phyloP scores from a whole-genome alignment of 2,113 vertebrate species.

The Hipposideros armiger region DNA sequence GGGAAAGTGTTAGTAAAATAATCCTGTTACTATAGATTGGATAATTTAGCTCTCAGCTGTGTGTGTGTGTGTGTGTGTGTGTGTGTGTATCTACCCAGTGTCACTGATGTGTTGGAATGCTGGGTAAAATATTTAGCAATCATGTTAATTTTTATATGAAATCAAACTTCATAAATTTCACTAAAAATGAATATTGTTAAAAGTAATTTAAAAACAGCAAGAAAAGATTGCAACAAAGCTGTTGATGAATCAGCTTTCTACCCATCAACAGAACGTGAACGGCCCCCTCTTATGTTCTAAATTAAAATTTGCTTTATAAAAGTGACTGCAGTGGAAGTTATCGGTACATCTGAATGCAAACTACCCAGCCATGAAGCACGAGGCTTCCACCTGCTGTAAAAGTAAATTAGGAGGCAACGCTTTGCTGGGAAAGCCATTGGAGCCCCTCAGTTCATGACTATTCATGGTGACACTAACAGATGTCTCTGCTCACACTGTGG shows the following conservation, averaged over 20 bases:
- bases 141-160: conserved; percentile 24
- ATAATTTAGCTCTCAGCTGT: neutral
- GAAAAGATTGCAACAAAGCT: conserved; percentile 54
- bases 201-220: conserved; percentile 34
- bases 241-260: conserved; percentile 73
- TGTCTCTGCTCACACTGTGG: conserved; percentile 82
- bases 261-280: conserved; percentile 76
- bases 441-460: conserved; percentile 84
- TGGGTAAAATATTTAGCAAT: conserved; percentile 15
- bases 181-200: neutral
- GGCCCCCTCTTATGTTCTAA: conserved; percentile 59
- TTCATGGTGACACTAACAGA: conserved; percentile 85
- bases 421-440: conserved; percentile 84
- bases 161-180: neutral
- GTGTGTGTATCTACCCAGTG: neutral
- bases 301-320: conserved; percentile 76
- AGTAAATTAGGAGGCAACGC: conserved; percentile 84
- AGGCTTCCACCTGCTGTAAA: conserved; percentile 84
- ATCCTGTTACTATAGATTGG: neutral
- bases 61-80: neutral
- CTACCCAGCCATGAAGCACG: conserved; percentile 85
- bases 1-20: neutral
- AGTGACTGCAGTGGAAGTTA: conserved; percentile 82
- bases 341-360: conserved; percentile 86
- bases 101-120: neutral